phyloP scores from a whole-genome alignment of 30 jellyfish, hydroid and myxozoan species.

The Nemopilema nomurai region DNA sequence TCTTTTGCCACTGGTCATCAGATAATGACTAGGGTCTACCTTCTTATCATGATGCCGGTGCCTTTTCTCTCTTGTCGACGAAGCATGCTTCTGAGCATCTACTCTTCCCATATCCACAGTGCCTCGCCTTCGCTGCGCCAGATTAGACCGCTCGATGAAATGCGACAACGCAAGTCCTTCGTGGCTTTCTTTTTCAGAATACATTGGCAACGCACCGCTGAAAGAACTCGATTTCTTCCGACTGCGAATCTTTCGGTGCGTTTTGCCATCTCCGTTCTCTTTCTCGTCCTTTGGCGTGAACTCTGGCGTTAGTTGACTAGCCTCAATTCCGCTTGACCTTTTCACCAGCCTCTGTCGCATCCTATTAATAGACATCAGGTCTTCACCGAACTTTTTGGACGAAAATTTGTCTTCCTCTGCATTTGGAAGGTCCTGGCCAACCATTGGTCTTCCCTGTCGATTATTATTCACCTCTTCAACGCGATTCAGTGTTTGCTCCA shows the following conservation, averaged over 20 bases:
- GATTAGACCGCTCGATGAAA: not conserved
- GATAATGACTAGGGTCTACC: constrained; percentile 81
- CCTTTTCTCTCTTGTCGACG: constrained; percentile 4
- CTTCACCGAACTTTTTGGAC: not conserved
- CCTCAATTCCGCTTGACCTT: constrained; percentile 47
- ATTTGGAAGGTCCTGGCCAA: not conserved
- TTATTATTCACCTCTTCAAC: not conserved
- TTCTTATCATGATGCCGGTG: constrained; percentile 17
- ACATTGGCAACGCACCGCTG: constrained; percentile 68
- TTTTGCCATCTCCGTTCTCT: not conserved
- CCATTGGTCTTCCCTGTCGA: not conserved
- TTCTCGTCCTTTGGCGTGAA: not conserved
- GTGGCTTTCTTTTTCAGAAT: constrained; percentile 7
- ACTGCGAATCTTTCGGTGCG: constrained; percentile 29
- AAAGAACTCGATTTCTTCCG: constrained; percentile 80
- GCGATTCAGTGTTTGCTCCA: not conserved
- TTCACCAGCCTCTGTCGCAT: constrained; percentile 8
- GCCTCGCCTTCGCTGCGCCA: constrained; percentile 42
- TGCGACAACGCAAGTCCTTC: too few species aligned
- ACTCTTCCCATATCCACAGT: constrained; percentile 58
- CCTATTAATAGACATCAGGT: constrained; percentile 7
- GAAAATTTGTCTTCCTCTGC: not conserved
- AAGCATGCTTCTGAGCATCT: constrained; percentile 26
- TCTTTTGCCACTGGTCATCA: constrained; percentile 67
- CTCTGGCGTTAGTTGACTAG: constrained; percentile 46